Evolutionary conservation across 2,797 vertebrate species (phyloP).

Genomic region (Hydrolagus colliei): DNA sequence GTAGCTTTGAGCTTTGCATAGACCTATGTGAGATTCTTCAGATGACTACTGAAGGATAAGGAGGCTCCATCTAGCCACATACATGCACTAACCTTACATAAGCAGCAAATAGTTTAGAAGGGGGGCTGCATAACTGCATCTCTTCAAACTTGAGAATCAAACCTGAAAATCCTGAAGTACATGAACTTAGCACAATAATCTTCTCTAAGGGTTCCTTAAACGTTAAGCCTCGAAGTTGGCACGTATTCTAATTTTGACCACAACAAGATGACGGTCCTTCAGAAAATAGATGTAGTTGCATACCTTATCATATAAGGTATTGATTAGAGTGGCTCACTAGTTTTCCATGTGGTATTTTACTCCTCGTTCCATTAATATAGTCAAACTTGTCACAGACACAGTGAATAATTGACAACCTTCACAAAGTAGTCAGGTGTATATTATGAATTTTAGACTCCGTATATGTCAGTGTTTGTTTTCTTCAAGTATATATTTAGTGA

Average conservation of each 20-base stretch:
- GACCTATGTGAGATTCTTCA: background rate
- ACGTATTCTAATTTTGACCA: background rate
- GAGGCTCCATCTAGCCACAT: background rate
- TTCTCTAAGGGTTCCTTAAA: background rate
- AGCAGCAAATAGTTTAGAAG: background rate
- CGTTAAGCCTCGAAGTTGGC: background rate
- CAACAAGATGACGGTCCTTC: background rate
- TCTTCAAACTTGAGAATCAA: background rate
- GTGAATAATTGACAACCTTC: constrained; percentile 1
- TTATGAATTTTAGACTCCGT: background rate
- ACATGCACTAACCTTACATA: no score
- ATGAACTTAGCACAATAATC: background rate
- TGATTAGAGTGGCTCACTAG: no score
- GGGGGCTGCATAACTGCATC: no score
- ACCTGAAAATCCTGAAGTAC: background rate
- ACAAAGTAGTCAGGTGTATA: background rate
- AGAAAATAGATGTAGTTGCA: background rate
- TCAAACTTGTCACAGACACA: background rate
- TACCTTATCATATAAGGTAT: background rate
- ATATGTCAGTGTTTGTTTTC: background rate
- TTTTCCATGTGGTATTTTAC: background rate
- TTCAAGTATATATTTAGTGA: constrained; percentile 7
- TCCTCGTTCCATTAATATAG: background rate
- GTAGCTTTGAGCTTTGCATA: background rate
- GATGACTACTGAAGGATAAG: background rate